A percentile compares a stretch with the other conserved stretches of the same genome.
phyloP scores from a whole-genome alignment of 2,113 vertebrate species.

The Bostrychus sinensis region DNA sequence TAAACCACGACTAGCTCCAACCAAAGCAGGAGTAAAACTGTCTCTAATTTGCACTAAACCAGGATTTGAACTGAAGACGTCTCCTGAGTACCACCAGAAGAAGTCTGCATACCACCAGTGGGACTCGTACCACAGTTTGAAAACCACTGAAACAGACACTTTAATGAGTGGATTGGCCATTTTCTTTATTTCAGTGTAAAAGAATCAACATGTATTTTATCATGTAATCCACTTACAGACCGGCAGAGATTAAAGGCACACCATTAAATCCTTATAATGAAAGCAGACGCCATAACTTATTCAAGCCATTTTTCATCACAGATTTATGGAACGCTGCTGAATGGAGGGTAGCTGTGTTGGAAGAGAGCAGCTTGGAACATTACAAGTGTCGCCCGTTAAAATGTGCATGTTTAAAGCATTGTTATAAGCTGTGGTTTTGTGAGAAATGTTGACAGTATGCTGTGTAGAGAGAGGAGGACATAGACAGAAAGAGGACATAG shows the following conservation, averaged over 20 bases:
- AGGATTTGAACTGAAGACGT: too few relatives aligned
- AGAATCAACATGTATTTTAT: conserved; percentile 38
- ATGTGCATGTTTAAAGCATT: not conserved
- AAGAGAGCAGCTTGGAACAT: conserved; percentile 1
- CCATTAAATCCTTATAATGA: conserved; percentile 48
- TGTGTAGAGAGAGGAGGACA: not conserved
- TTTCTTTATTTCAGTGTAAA: too few relatives aligned
- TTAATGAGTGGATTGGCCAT: too few relatives aligned
- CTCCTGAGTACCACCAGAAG: too few relatives aligned
- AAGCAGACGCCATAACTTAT: conserved; percentile 42
- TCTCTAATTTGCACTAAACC: too few relatives aligned
- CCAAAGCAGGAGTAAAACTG: too few relatives aligned
- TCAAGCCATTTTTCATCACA: conserved; percentile 39
- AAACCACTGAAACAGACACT: too few relatives aligned
- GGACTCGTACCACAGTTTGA: too few relatives aligned
- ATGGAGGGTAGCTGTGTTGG: too few relatives aligned
- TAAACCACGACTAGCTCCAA: too few relatives aligned
- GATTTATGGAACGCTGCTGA: conserved; percentile 33
- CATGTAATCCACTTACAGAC: conserved; percentile 34
- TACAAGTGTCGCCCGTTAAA: not conserved
- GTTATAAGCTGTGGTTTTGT: not conserved
- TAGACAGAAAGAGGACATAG: not conserved
- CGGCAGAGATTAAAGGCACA: conserved; percentile 11
- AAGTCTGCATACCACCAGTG: too few relatives aligned
- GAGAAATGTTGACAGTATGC: not conserved